These are phyloP conservation scores for Gerris lacustris DNA, from an alignment of 2,888 invertebrate species.

Conservation along the genomic window DNA sequence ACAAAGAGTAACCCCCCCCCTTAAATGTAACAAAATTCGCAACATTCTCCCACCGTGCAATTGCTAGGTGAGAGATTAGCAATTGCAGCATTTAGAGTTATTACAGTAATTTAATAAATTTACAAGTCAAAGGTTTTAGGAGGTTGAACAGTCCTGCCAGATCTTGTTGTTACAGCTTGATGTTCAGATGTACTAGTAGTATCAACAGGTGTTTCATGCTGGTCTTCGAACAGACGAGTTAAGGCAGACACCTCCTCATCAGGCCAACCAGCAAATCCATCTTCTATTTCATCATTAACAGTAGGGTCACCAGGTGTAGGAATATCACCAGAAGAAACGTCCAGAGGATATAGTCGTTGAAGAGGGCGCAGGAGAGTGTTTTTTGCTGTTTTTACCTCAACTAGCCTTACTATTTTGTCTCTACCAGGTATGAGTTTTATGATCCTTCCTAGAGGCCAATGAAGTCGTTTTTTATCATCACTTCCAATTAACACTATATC, in stretches of 20 bases:
- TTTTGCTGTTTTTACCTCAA: conserved; percentile 1
- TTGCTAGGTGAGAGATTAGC: no score
- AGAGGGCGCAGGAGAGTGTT: not conserved
- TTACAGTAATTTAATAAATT: not conserved
- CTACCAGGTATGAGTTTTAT: not conserved
- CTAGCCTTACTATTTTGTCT: not conserved
- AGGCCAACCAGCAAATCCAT: not conserved
- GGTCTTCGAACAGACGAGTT: not conserved
- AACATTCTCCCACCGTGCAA: not conserved
- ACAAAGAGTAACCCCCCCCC: not conserved
- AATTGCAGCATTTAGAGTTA: no score
- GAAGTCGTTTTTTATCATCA: not conserved
- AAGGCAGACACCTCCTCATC: not conserved
- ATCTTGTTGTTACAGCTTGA: not conserved
- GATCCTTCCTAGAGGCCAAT: conserved; percentile 2
- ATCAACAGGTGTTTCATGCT: not conserved
- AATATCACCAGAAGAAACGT: not conserved
- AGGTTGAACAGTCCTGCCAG: not conserved
- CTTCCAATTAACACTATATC: conserved; percentile 3
- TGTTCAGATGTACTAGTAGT: not conserved
- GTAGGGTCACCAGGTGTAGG: not conserved
- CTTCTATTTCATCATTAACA: not conserved
- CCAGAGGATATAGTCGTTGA: not conserved
- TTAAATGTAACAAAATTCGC: not conserved
- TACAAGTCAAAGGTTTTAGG: not conserved